Evolutionary conservation across 2,888 invertebrate species (phyloP).

Genomic region (Drosophila anomelani): DNA sequence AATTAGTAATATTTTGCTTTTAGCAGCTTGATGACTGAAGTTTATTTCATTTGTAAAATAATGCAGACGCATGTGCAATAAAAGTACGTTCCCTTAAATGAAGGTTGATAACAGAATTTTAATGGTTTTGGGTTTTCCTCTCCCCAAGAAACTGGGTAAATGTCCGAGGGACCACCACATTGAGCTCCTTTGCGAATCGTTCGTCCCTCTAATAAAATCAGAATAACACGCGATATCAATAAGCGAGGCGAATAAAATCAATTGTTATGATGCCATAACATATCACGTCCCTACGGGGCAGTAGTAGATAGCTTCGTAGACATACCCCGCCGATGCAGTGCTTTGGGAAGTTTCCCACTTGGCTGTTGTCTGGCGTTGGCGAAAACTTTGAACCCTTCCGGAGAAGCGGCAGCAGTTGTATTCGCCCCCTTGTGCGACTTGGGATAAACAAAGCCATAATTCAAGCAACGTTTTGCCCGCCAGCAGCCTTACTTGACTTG

Average conservation of each 20-base stretch:
- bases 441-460: conserved; percentile 81
- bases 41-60: not conserved
- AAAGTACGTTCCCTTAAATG: not conserved
- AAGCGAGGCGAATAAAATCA: conserved; percentile 73
- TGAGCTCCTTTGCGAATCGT: not conserved
- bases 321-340: conserved; percentile 55
- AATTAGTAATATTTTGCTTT: not conserved
- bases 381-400: conserved; percentile 51
- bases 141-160: not conserved
- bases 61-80: not conserved
- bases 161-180: conserved; percentile 2
- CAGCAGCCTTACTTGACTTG: conserved; percentile 62
- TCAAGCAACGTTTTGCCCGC: conserved; percentile 75
- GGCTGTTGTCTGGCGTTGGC: conserved; percentile 56
- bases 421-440: conserved; percentile 59
- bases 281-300: conserved; percentile 50
- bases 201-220: conserved; percentile 48
- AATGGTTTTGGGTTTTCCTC: conserved; percentile 8
- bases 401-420: conserved; percentile 30
- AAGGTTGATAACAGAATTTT: conserved; percentile 3
- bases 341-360: conserved; percentile 52
- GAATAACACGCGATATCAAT: conserved; percentile 71
- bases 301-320: conserved; percentile 14
- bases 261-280: conserved; percentile 79
- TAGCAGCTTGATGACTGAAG: not conserved